Conservation (phyloP, 2,888 invertebrate genomes). For the Ophion costatus region DNA sequence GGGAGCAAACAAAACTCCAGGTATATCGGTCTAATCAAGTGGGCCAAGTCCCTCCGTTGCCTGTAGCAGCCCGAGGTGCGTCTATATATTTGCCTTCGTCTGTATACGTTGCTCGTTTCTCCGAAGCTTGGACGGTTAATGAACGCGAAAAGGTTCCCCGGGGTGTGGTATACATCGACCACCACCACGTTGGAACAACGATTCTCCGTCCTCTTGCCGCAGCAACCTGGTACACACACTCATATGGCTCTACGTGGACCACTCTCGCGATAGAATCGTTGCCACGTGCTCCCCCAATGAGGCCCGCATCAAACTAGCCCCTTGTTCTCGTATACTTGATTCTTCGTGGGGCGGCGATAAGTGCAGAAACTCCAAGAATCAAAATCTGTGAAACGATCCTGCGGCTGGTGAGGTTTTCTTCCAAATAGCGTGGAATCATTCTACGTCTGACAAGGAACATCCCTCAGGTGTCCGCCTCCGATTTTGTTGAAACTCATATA, state of each 20-base stretch:
- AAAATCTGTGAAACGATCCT: neutral
- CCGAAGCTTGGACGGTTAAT: constrained; percentile 67
- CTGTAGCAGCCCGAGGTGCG: neutral
- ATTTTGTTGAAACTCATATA: no score
- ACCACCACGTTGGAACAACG: constrained; percentile 49
- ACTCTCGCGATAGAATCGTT: neutral
- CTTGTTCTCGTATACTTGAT: no score
- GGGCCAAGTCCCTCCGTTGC: neutral
- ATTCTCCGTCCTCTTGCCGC: constrained; percentile 28
- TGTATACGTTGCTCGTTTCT: constrained; percentile 1
- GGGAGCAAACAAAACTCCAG: neutral
- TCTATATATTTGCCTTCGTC: neutral
- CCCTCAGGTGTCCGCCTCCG: no score
- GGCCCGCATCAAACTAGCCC: neutral
- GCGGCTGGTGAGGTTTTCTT: neutral
- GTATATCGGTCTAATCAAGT: neutral
- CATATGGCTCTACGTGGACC: neutral
- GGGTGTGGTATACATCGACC: constrained; percentile 58
- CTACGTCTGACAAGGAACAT: neutral
- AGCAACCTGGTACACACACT: neutral
- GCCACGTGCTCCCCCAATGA: neutral
- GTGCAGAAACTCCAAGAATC: neutral
- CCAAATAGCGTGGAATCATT: neutral
- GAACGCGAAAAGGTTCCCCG: constrained; percentile 70
- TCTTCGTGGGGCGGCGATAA: no score